A percentile compares a stretch with the other conserved stretches of the same genome.
Conservation (phyloP, 2,888 invertebrate genomes). For the Lasius fuliginosus region DNA sequence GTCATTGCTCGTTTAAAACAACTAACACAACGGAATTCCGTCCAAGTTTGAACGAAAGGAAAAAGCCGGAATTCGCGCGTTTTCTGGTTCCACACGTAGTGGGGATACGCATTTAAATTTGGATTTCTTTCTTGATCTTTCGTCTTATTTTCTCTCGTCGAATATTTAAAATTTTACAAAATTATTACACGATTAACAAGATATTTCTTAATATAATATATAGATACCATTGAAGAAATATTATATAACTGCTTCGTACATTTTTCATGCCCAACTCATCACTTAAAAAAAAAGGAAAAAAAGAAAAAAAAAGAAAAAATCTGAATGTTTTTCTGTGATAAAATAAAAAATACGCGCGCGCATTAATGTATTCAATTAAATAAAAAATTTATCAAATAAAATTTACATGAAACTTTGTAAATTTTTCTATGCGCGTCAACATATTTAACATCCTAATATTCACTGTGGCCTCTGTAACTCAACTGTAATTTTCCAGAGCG, state of each 20-base stretch:
- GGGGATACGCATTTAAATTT: background rate
- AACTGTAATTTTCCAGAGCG: background rate
- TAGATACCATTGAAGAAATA: background rate
- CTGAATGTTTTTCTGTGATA: background rate
- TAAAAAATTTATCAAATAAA: background rate
- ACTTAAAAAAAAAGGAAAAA: background rate
- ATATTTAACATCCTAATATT: background rate
- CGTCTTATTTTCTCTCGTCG: background rate
- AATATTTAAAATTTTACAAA: background rate
- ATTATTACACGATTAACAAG: background rate
- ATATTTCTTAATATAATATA: background rate
- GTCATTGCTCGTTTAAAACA: constrained; percentile 27
- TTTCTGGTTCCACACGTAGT: background rate
- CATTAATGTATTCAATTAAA: background rate
- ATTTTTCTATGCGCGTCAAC: background rate
- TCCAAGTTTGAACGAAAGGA: background rate
- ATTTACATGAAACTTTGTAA: background rate
- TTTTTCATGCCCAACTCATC: background rate
- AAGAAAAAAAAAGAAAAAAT: no score
- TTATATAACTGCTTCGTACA: background rate
- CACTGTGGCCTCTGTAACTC: background rate
- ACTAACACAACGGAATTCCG: constrained; percentile 27
- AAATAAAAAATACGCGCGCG: background rate
- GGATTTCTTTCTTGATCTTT: background rate
- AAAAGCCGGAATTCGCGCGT: constrained; percentile 5